These are phyloP conservation scores for Drepanosiphum platanoidis DNA, from an alignment of 2,888 invertebrate species.

Conservation along the genomic window DNA sequence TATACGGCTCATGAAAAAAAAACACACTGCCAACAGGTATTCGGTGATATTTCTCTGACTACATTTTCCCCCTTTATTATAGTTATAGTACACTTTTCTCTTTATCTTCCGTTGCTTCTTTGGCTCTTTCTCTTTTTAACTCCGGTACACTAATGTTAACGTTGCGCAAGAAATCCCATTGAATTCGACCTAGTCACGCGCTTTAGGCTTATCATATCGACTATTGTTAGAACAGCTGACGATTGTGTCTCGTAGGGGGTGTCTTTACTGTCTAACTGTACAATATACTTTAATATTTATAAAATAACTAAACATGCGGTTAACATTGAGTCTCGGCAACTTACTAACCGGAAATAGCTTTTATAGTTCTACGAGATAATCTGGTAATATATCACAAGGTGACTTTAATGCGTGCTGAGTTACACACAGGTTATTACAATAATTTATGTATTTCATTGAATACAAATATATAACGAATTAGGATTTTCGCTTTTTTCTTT, in stretches of 20 bases:
- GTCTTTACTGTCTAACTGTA: neutral
- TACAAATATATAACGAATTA: neutral
- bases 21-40: constrained; percentile 20
- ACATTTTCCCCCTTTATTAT: constrained; percentile 2
- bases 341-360: neutral
- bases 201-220: neutral
- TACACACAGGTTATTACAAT: neutral
- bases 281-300: neutral
- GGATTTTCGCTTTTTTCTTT: too few relatives aligned
- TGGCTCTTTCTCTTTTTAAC: neutral
- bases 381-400: neutral
- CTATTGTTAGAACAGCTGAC: constrained; percentile 39
- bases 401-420: neutral
- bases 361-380: neutral
- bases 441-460: neutral
- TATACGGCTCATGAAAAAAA: constrained; percentile 38
- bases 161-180: constrained; percentile 19
- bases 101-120: neutral
- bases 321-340: neutral
- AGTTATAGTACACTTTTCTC: neutral
- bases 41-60: constrained; percentile 27
- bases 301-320: neutral
- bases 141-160: neutral
- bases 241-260: neutral
- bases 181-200: constrained; percentile 21